Base-by-base conservation (phyloP, 2,797 vertebrate genomes). In the Hapalemur alaotrensis region DNA sequence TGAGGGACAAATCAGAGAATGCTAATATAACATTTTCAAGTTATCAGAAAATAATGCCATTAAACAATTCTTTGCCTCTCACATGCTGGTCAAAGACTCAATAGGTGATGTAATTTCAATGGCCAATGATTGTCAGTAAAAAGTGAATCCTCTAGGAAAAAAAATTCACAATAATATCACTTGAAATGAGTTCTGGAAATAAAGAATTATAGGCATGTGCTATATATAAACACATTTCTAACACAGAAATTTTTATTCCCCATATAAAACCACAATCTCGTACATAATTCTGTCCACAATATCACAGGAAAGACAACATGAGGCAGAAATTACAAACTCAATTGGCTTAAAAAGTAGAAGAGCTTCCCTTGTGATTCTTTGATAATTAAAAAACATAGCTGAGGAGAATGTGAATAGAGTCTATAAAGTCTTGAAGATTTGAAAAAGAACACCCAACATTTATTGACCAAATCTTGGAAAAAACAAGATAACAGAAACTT, bases 301-400 rank as follows among this genome's bases (percentile, higher is more conserved):
- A 78, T 28, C 30, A 50, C 11, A 84, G 30, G 25, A 35, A 70
- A 94, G 52, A 50, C 43, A 87, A 4, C 32, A 79, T 30, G 35
- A 90, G 5, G 5, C 32, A 78, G 48, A 94, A 97, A 82, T 48
- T 7, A 85, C 11, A 96, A 96, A 92, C 7, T 78, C 81, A 94
- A 89, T 87, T 50, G 17, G 3, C 25, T 95, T 92, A 57, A 79
- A 93, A 95, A 84, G 52, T 20, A 85, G 13, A 92, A 85, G 10
- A 70, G 52, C 17, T 81, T 72, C n/a, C 30, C 82, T 25, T 81
- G 48, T 35, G 15, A 91, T 69, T 86, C 72, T 18, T 79, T 92
- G 14, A 69, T 41, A 95, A 48, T 94, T 73, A 90, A 92, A 94
- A 65, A 82, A 3, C 8, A 78, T 4, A 93, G 48, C 30, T 76